phyloP scores from a whole-genome alignment of 2,113 vertebrate species.

The Pyxicephalus adspersus region DNA sequence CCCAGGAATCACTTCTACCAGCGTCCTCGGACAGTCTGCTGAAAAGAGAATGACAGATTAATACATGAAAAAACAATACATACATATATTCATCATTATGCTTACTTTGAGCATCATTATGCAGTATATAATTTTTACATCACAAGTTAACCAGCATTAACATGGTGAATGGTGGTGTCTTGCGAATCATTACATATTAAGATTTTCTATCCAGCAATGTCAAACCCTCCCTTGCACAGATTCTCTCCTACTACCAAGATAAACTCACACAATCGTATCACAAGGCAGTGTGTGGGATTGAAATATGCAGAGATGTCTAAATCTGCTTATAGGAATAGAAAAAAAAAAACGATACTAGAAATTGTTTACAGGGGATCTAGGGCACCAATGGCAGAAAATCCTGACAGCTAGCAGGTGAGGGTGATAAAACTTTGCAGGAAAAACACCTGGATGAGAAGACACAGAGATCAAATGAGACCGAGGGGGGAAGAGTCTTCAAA shows the following conservation, averaged over 20 bases:
- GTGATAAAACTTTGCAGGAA: neutral
- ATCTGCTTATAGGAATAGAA: neutral
- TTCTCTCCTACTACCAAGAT: conserved; percentile 24
- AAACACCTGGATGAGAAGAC: neutral
- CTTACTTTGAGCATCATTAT: neutral
- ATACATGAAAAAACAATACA: neutral
- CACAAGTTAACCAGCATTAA: neutral
- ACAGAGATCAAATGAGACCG: neutral
- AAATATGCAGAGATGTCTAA: neutral
- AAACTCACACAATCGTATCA: conserved; percentile 40
- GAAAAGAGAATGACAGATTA: conserved; percentile 52
- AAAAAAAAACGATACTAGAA: neutral
- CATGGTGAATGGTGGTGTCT: conserved; percentile 2
- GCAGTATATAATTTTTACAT: neutral
- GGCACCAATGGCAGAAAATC: neutral
- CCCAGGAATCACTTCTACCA: conserved; percentile 61
- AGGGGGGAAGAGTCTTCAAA: neutral
- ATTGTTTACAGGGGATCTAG: neutral
- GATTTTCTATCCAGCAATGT: neutral
- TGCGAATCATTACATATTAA: conserved; percentile 13
- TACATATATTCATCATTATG: neutral
- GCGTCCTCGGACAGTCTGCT: conserved; percentile 61
- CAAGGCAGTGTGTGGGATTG: conserved; percentile 35
- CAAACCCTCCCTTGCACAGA: conserved; percentile 35
- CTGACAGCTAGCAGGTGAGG: conserved; percentile 14